Percentiles rank a stretch among this genome's conserved stretches.
These are phyloP conservation scores for Anticlea derivata DNA, from an alignment of 2,888 invertebrate species.

Conservation along the genomic window DNA sequence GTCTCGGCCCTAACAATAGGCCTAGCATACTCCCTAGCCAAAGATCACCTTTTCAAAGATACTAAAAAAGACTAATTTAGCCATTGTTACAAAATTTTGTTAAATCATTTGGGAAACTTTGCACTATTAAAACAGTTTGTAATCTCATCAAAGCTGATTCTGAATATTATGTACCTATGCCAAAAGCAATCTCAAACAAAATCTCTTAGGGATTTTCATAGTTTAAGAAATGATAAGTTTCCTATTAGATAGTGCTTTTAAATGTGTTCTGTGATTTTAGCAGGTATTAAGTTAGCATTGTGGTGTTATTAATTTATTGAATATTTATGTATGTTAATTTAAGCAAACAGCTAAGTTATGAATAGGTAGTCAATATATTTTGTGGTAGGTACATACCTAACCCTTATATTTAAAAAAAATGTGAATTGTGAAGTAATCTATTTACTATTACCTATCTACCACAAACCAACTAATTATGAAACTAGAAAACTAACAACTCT, in stretches of 20 bases:
- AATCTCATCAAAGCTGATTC: slow-evolving; percentile 36
- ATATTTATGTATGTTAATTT: slow-evolving; percentile 25
- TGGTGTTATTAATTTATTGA: slow-evolving; percentile 37
- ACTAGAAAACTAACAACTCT: background rate
- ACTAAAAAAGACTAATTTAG: slow-evolving; percentile 54
- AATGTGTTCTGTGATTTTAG: slow-evolving; percentile 60
- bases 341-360: slow-evolving; percentile 29
- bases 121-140: background rate
- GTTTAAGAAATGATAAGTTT: slow-evolving; percentile 32
- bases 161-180: background rate
- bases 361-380: slow-evolving; percentile 16
- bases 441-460: slow-evolving; percentile 10
- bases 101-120: slow-evolving; percentile 24
- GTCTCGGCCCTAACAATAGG: slow-evolving; percentile 90
- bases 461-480: background rate
- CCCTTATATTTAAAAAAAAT: too few species aligned
- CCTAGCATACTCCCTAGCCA: slow-evolving; percentile 87
- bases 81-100: slow-evolving; percentile 9
- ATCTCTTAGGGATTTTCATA: background rate
- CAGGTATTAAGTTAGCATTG: slow-evolving; percentile 45
- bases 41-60: slow-evolving; percentile 73
- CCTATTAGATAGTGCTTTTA: slow-evolving; percentile 34
- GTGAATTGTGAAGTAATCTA: too few species aligned
- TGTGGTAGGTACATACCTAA: slow-evolving; percentile 10
- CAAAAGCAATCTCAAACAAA: slow-evolving; percentile 22